Percentiles rank a stretch among this genome's conserved stretches.
These are phyloP conservation scores for Caenorhabditis afra DNA, from an alignment of 2,888 invertebrate species.

Conservation along the genomic window DNA sequence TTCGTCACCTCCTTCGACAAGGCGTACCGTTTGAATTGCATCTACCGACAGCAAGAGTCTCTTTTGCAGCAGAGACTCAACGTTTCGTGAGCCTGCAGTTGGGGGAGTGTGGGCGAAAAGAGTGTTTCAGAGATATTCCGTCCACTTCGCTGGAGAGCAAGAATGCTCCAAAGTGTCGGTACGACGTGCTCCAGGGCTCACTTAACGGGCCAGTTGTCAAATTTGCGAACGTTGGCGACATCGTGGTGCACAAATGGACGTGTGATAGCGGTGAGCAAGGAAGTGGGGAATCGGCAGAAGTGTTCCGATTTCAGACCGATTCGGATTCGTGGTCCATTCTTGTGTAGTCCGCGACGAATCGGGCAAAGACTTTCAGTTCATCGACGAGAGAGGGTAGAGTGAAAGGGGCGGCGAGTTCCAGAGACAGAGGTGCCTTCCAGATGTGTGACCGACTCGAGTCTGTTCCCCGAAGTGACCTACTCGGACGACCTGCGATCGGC, in stretches of 20 bases:
- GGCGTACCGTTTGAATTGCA: slow-evolving; percentile 73
- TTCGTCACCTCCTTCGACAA: slow-evolving; percentile 74
- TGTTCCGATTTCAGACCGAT: slow-evolving; percentile 54
- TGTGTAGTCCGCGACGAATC: slow-evolving; percentile 77
- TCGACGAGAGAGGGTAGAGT: slow-evolving; percentile 77
- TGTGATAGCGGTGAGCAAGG: slow-evolving; percentile 72
- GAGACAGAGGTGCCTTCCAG: slow-evolving; percentile 48
- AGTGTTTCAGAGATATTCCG: slow-evolving; percentile 57
- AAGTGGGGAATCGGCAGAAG: not conserved
- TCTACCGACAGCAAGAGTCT: slow-evolving; percentile 71
- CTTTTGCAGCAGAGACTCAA: slow-evolving; percentile 68
- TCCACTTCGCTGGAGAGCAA: slow-evolving; percentile 41
- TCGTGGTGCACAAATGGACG: slow-evolving; percentile 77
- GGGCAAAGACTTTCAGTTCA: slow-evolving; percentile 75
- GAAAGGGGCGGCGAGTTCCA: too few relatives aligned
- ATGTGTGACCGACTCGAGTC: slow-evolving; percentile 74
- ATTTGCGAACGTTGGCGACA: slow-evolving; percentile 78
- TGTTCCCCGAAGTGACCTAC: slow-evolving; percentile 74
- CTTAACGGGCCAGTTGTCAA: slow-evolving; percentile 71
- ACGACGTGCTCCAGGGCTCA: slow-evolving; percentile 73
- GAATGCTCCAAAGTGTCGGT: slow-evolving; percentile 61
- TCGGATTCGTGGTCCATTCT: slow-evolving; percentile 79
- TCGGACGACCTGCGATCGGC: slow-evolving; percentile 69
- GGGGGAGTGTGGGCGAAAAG: too few relatives aligned
- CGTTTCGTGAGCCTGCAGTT: slow-evolving; percentile 63